Evolutionary conservation across 2,797 vertebrate genomes (phyloP).

Genomic region (Jordanella pulchra): DNA sequence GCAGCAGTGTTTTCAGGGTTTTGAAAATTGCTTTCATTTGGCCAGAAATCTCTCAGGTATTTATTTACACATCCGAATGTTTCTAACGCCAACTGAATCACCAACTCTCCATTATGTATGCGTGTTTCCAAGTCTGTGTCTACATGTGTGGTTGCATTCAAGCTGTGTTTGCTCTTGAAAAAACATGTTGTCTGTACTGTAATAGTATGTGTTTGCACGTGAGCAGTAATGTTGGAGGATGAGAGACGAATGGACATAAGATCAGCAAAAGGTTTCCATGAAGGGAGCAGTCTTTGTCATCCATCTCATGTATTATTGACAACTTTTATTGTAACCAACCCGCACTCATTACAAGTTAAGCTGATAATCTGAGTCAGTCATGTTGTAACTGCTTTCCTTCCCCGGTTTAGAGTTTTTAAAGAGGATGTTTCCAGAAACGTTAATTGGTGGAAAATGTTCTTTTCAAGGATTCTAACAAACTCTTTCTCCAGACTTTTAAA

Average conservation of each 20-base stretch:
- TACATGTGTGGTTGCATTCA: conserved; percentile 22
- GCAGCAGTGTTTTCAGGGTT: conserved; percentile 55
- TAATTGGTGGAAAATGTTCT: background rate
- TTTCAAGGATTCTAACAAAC: background rate
- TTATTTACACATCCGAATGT: conserved; percentile 67
- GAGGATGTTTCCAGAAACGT: background rate
- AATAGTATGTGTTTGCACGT: conserved; percentile 24
- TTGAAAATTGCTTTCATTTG: conserved; percentile 72
- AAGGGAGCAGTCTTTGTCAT: conserved; percentile 73
- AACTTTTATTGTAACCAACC: conserved; percentile 73
- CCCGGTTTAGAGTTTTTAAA: background rate
- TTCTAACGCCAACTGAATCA: conserved; percentile 45
- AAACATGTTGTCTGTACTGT: conserved; percentile 32
- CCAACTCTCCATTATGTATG: conserved; percentile 2
- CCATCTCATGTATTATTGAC: conserved; percentile 83
- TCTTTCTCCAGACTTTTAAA: background rate
- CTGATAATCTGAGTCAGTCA: conserved; percentile 53
- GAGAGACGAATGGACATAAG: conserved; percentile 17
- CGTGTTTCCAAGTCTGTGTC: conserved; percentile 15
- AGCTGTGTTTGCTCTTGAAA: conserved; percentile 41
- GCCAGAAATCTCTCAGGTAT: conserved; percentile 55
- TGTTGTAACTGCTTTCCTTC: conserved; percentile 41
- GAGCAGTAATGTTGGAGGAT: conserved; percentile 23
- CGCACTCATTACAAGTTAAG: conserved; percentile 73
- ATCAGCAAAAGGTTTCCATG: conserved; percentile 50